Evolutionary conservation across 1,140 invertebrate species (phyloP), one percentile per base, ranked within the genome.

Genomic region (Pachyrhynchus sulphureomaculatus): DNA sequence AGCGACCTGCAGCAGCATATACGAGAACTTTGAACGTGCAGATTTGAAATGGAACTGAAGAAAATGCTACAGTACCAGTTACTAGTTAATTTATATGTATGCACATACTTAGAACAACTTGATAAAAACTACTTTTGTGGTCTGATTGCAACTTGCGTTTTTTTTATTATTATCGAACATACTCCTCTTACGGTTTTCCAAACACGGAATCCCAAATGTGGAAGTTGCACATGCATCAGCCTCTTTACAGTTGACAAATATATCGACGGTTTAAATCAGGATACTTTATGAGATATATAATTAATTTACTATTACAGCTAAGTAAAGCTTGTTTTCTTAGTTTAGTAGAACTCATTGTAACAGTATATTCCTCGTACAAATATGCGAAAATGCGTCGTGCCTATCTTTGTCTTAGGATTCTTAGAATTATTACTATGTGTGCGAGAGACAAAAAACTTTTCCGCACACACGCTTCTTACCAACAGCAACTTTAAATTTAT

Each of bases 281-380:
- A 62, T 62, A 26, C 41, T 62, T 62, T 62, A 62, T 62, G 60
- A 56, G 51, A 62, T 47, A 52, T 56, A 56, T 62, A 62, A 62
- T 62, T 62, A 62, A 62, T 62, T 51, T 62, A 62, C 60, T 52
- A 62, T 56, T 62, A 49, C 60, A 49, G 52, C 59, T 44, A 42
- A 47, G 41, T 48, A 56, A 39, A 44, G 44, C 44, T 42, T 10
- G 51, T 39, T 62, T 47, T 32, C 44, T 58, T 47, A 44, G 9
- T 62, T 56, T 36, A 10, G 52, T 26, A 23, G 49, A 56, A 48
- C 42, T 33, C 55, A 58, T 58, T 58, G 44, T 58, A 58, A 58
- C 55, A 58, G 55, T 58, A 58, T 47, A 37, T 48, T 58, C 55
- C 55, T 15, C 44, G 55, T 58, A 58, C 36, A 58, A 44, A 58